Conservation (phyloP, 2,888 invertebrate genomes). For the Nysson spinosus region DNA sequence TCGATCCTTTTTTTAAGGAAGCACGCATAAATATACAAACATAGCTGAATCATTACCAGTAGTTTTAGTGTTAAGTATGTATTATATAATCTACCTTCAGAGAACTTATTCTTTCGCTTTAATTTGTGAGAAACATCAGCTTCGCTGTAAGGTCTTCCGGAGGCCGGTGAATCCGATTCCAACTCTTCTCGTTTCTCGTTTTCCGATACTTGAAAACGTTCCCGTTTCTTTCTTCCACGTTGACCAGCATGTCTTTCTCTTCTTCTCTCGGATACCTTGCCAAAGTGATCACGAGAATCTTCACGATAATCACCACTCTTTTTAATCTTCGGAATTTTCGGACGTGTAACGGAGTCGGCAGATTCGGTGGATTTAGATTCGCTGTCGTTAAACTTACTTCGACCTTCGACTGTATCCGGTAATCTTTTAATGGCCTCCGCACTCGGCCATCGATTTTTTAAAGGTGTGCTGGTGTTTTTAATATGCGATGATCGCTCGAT, state of each 20-base stretch:
- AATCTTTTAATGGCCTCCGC: slow-evolving; percentile 29
- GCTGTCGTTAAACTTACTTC: too few species aligned
- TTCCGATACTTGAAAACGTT: slow-evolving; percentile 3
- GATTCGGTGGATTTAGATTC: too few species aligned
- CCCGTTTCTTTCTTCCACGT: slow-evolving; percentile 1
- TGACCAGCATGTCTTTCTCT: not conserved
- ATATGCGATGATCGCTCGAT: not conserved
- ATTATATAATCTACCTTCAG: slow-evolving; percentile 15
- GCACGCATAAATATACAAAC: too few species aligned
- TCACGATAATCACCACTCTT: slow-evolving; percentile 1
- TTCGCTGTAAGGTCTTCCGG: slow-evolving; percentile 1
- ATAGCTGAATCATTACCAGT: too few species aligned
- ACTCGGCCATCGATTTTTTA: slow-evolving; percentile 18
- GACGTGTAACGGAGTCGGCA: too few species aligned
- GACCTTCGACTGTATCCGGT: not conserved
- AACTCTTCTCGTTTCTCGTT: not conserved
- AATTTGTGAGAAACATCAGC: slow-evolving; percentile 11
- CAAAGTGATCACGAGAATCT: not conserved
- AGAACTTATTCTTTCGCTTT: slow-evolving; percentile 8
- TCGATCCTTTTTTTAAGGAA: too few species aligned
- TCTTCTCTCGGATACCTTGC: not conserved
- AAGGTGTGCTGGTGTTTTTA: slow-evolving; percentile 23
- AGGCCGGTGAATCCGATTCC: slow-evolving; percentile 2
- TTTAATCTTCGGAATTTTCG: slow-evolving; percentile 2
- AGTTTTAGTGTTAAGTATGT: too few species aligned